phyloP scores from a whole-genome alignment of 1,140 invertebrate species.

The Tetramorium alpestre region DNA sequence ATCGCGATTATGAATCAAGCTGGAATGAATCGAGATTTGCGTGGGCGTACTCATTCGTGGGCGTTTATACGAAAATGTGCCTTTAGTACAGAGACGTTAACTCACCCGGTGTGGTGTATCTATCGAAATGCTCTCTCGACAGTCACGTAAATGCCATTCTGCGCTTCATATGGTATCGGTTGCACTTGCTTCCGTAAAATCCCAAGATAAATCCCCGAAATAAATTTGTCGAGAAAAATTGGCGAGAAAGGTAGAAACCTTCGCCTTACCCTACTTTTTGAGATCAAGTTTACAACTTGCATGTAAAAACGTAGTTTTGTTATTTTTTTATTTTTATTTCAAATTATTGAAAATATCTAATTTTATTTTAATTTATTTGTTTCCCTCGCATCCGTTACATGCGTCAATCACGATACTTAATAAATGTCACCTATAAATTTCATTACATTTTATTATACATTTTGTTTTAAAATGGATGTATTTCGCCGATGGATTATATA shows the following conservation, averaged over 20 bases:
- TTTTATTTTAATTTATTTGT: not conserved
- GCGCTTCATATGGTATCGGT: not conserved
- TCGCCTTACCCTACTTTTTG: not conserved
- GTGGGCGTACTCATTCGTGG: not conserved
- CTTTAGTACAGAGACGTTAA: constrained; percentile 3
- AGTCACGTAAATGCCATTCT: constrained; percentile 44
- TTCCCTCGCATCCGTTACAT: no score
- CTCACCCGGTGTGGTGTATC: not conserved
- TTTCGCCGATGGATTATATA: not conserved
- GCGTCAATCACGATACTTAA: not conserved
- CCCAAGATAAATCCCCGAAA: not conserved
- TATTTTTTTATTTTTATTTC: not conserved
- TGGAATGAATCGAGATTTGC: not conserved
- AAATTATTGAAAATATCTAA: not conserved
- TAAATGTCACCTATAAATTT: not conserved
- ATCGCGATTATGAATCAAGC: not conserved
- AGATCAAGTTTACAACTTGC: not conserved
- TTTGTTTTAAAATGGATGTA: not conserved
- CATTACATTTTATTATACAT: not conserved
- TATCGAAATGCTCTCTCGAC: not conserved
- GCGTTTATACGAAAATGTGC: constrained; percentile 3
- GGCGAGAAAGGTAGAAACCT: not conserved
- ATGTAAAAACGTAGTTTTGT: not conserved
- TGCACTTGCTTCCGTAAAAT: not conserved
- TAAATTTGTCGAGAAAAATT: not conserved